Base-by-base conservation (phyloP, 37 sponge, comb jelly and placozoan species). In the Crambe crambe region DNA sequence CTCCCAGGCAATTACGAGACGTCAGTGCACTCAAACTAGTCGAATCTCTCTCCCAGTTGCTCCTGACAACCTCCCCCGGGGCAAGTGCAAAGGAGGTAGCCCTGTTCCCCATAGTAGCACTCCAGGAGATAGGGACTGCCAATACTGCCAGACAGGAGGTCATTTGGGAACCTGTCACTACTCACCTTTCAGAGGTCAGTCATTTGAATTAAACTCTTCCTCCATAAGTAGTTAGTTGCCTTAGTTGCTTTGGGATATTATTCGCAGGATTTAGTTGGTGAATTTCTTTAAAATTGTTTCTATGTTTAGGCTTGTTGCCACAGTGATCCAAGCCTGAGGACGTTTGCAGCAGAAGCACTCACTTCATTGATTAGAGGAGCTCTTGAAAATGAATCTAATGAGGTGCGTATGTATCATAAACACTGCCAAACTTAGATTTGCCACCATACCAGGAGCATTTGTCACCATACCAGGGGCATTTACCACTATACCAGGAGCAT, bases 61-160 rank as follows among this genome's bases (percentile, higher is more conserved):
- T 90, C 2, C 58, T 43, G 44, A 62, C 86, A 29, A 47, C 76
- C 35, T 68, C 80, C 1, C 67, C 76, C 34, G 51, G 61, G 25
- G 4, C 77, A 1, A 6, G 18, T 20, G 59, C 29, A 26, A 78
- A 95, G 96, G 89, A 91, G 25, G 56, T 31, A 26, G 80, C 80
- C 42, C 58, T 93, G 80, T 96, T 96, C 47, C 73, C 91, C 15
- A 70, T 90, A 6, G 81, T 86, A 0, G 82, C 90, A 30, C 80
- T 96, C 27, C 78, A 87, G 70, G 97, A 93, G 41, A 68, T 73
- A 23, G 81, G 91, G 12, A 34, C 79, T 27, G 70, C 72, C 56
- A 96, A 96, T 71, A 25, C 81, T 0, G 66, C 42, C 29, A 77
- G 92, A 41, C 29, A 88, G 20, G 59, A 65, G 34, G 56, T 93